A percentile compares a stretch with the other conserved stretches of the same genome.
phyloP scores from a whole-genome alignment of 2,888 invertebrate genomes.

The Acanthopleura granulata region DNA sequence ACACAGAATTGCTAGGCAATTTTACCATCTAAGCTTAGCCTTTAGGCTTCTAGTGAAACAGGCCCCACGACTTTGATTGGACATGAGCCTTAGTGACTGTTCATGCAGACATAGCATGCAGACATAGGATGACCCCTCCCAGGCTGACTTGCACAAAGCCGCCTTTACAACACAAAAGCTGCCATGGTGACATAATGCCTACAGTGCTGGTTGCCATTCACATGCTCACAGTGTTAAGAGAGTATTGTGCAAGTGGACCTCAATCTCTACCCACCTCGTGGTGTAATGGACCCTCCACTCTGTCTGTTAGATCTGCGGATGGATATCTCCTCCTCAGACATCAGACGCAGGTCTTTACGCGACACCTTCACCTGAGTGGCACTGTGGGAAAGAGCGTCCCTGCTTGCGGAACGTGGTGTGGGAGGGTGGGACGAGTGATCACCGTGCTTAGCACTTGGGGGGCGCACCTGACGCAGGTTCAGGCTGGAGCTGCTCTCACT shows the following conservation, averaged over 20 bases:
- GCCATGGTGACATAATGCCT: no score
- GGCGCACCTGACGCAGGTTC: neutral
- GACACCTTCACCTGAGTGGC: constrained; percentile 64
- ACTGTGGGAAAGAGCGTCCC: constrained; percentile 20
- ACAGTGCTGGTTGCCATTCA: no score
- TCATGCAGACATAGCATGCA: no score
- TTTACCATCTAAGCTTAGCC: no score
- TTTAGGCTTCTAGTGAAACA: no score
- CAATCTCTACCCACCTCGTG: neutral
- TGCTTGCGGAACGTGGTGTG: neutral
- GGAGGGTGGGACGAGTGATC: neutral
- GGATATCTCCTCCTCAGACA: constrained; percentile 65
- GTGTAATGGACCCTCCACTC: constrained; percentile 24
- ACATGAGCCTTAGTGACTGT: no score
- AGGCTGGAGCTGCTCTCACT: neutral
- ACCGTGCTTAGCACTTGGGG: constrained; percentile 7
- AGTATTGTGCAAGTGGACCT: neutral
- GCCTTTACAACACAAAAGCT: no score
- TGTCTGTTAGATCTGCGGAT: constrained; percentile 59
- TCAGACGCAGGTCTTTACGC: constrained; percentile 62
- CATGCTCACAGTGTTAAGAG: no score
- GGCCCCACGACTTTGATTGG: no score
- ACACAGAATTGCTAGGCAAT: no score
- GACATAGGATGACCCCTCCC: no score
- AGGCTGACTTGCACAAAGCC: no score